Conservation (phyloP, 2,797 vertebrate species). For the Ctenosaura bakeri region DNA sequence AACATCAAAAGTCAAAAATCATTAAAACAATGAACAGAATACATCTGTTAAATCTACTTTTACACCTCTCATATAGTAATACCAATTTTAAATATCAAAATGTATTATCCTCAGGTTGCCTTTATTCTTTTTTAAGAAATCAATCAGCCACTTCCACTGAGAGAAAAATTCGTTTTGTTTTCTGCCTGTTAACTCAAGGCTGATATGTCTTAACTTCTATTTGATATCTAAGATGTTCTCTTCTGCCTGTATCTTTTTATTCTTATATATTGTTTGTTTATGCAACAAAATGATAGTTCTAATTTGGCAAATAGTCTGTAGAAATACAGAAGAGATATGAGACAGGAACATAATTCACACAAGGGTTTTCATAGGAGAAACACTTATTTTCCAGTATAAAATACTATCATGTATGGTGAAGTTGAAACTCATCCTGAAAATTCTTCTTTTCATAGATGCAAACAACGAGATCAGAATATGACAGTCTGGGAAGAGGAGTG, state of each 20-base stretch:
- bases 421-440: constrained; percentile 2
- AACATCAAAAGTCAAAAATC: too few species aligned
- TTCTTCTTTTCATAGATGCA: background rate
- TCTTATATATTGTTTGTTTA: background rate
- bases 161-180: too few species aligned
- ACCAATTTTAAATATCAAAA: too few species aligned
- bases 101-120: too few species aligned
- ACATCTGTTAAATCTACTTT: too few species aligned
- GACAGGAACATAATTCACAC: background rate
- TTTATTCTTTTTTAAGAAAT: too few species aligned
- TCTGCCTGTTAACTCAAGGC: too few species aligned
- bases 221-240: background rate
- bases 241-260: background rate
- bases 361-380: background rate
- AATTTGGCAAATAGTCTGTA: background rate
- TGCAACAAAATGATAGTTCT: background rate
- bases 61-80: too few species aligned
- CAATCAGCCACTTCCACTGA: too few species aligned
- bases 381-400: background rate
- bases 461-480: background rate
- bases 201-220: background rate
- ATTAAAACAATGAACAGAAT: too few species aligned
- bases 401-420: background rate
- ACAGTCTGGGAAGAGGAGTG: background rate
- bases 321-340: background rate